Evolutionary conservation across 2,888 invertebrate genomes (phyloP).

Genomic region (Drosophila anceps): DNA sequence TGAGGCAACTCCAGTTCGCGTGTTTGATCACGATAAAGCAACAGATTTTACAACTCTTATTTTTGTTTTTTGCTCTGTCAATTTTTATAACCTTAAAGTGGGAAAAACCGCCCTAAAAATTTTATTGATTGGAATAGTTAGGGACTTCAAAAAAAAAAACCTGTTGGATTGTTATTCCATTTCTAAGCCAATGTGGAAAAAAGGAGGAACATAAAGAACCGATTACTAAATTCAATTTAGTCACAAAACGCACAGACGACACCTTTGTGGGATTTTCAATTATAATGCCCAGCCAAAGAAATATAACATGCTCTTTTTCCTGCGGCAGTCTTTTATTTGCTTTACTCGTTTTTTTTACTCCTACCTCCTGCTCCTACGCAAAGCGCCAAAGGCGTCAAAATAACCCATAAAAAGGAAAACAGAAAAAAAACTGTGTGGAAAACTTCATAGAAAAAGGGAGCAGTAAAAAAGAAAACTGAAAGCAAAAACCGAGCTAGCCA

Average conservation of each 20-base stretch:
- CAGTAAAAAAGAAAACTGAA: conserved; percentile 17
- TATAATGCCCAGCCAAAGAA: conserved; percentile 71
- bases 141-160: background rate
- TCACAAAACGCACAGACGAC: conserved; percentile 75
- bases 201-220: conserved; percentile 52
- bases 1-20: conserved; percentile 53
- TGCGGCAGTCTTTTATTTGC: conserved; percentile 21
- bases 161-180: conserved; percentile 49
- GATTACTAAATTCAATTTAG: conserved; percentile 80
- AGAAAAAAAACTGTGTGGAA: conserved; percentile 22
- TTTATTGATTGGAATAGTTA: conserved; percentile 20
- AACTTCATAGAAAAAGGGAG: conserved; percentile 35
- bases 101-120: conserved; percentile 19
- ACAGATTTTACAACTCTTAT: conserved; percentile 18
- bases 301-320: conserved; percentile 60
- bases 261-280: conserved; percentile 79
- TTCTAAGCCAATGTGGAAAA: conserved; percentile 21
- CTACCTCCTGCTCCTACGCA: conserved; percentile 22
- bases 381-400: conserved; percentile 73
- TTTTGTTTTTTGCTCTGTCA: too few species aligned
- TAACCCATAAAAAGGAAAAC: conserved; percentile 69
- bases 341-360: conserved; percentile 4
- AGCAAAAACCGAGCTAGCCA: conserved; percentile 50
- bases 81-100: conserved; percentile 31
- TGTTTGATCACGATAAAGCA: conserved; percentile 23